These are phyloP conservation scores for Heliconius hermathena DNA, from an alignment of 1,140 invertebrate species.

Conservation along the genomic window DNA sequence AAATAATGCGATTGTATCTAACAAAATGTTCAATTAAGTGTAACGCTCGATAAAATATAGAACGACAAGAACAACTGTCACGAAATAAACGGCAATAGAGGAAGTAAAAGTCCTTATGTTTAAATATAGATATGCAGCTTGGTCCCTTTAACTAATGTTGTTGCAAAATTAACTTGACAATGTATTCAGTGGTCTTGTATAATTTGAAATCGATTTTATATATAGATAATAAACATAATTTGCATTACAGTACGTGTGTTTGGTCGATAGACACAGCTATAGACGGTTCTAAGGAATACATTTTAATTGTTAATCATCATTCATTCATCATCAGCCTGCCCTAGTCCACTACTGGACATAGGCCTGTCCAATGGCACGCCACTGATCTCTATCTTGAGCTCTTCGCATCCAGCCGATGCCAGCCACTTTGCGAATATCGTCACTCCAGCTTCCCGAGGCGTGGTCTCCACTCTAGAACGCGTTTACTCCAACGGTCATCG, in stretches of 20 bases:
- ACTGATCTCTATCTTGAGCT: too few relatives aligned
- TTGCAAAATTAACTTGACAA: conserved; percentile 63
- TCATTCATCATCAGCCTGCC: too few relatives aligned
- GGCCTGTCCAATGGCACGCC: too few relatives aligned
- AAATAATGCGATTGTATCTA: conserved; percentile 54
- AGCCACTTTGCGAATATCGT: too few relatives aligned
- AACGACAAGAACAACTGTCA: conserved; percentile 44
- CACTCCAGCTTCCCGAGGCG: too few relatives aligned
- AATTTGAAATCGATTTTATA: conserved; percentile 29
- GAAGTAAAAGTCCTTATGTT: conserved; percentile 71
- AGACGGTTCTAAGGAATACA: too few relatives aligned
- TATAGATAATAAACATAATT: neutral
- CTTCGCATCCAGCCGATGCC: too few relatives aligned
- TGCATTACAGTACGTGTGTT: neutral
- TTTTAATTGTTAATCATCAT: too few relatives aligned
- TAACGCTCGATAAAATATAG: conserved; percentile 49
- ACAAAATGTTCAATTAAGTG: conserved; percentile 63
- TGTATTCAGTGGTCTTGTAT: conserved; percentile 41
- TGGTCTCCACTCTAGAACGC: too few relatives aligned
- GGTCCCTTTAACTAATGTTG: conserved; percentile 44
- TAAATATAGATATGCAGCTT: conserved; percentile 55
- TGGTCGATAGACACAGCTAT: neutral
- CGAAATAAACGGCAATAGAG: conserved; percentile 47
- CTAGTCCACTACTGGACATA: too few relatives aligned
- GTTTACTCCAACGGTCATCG: too few relatives aligned